phyloP scores from a whole-genome alignment of 1,140 invertebrate genomes.

The Capitella teleta region DNA sequence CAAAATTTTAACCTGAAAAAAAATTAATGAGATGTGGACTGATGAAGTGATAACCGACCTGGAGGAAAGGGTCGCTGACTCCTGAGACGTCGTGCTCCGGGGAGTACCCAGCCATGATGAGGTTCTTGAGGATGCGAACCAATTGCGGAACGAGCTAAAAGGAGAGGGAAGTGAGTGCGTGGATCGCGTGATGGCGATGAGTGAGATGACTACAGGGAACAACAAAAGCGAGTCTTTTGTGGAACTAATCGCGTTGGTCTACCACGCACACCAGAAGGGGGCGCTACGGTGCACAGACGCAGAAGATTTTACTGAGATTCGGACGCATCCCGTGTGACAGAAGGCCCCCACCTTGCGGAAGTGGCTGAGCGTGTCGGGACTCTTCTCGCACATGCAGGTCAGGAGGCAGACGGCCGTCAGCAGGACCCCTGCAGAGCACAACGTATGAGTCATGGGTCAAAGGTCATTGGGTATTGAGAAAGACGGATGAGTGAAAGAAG shows the following conservation, averaged over 20 bases:
- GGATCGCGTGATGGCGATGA: too few species aligned
- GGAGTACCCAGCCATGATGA: conserved; percentile 96
- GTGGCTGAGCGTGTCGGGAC: conserved; percentile 88
- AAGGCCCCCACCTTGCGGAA: conserved; percentile 90
- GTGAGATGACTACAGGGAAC: too few species aligned
- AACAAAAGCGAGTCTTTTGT: too few species aligned
- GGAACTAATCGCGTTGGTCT: too few species aligned
- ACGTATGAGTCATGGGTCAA: too few species aligned
- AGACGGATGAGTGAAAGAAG: too few species aligned
- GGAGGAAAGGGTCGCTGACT: conserved; percentile 96
- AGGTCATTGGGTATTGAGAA: too few species aligned
- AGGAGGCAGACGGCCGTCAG: conserved; percentile 96
- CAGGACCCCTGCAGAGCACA: conserved; percentile 64
- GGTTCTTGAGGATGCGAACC: conserved; percentile 93
- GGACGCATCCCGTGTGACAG: too few species aligned
- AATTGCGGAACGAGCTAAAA: conserved; percentile 91
- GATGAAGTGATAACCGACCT: conserved; percentile 49
- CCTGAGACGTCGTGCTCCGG: conserved; percentile 99
- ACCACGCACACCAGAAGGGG: too few species aligned
- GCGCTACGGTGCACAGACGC: too few species aligned
- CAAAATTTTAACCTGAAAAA: conserved; percentile 81
- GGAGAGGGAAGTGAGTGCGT: not conserved
- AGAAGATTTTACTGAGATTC: too few species aligned
- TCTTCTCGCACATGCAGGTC: conserved; percentile 98
- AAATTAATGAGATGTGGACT: not conserved